These are phyloP conservation scores for Agelastica alni DNA, from an alignment of 2,888 invertebrate genomes.

Conservation along the genomic window DNA sequence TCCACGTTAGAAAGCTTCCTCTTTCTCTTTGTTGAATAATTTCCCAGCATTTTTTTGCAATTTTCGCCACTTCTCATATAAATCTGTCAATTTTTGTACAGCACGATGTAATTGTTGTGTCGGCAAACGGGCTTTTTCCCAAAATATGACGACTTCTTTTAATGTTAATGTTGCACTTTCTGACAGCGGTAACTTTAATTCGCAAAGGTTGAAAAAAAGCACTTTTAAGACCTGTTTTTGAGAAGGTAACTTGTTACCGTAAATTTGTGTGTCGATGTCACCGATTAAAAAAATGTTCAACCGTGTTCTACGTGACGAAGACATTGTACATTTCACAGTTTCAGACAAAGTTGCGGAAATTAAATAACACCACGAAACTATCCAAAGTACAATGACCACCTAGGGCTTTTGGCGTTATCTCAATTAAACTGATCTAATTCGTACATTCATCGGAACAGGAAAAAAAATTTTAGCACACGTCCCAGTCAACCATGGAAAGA, in stretches of 20 bases:
- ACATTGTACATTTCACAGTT: too few relatives aligned
- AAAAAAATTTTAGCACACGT: too few relatives aligned
- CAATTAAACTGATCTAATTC: neutral
- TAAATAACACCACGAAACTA: too few relatives aligned
- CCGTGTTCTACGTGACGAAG: neutral
- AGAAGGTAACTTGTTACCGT: constrained; percentile 5
- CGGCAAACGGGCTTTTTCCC: constrained; percentile 2
- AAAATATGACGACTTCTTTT: constrained; percentile 1
- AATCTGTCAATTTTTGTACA: neutral
- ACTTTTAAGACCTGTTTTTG: constrained; percentile 1
- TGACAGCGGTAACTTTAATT: neutral
- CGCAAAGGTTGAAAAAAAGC: neutral
- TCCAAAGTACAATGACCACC: too few relatives aligned
- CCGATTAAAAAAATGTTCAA: neutral
- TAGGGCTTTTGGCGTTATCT: neutral
- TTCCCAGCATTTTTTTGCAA: neutral
- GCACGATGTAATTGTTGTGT: neutral
- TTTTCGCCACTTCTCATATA: neutral
- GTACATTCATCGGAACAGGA: neutral
- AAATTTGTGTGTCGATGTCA: neutral
- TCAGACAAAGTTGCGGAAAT: too few relatives aligned
- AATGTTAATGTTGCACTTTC: constrained; percentile 1
- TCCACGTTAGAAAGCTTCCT: neutral
- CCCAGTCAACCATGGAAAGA: too few relatives aligned
- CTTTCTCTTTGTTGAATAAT: neutral